These are phyloP conservation scores for Oscheius sp. DNA, from an alignment of 2,888 invertebrate genomes.

Conservation along the genomic window DNA sequence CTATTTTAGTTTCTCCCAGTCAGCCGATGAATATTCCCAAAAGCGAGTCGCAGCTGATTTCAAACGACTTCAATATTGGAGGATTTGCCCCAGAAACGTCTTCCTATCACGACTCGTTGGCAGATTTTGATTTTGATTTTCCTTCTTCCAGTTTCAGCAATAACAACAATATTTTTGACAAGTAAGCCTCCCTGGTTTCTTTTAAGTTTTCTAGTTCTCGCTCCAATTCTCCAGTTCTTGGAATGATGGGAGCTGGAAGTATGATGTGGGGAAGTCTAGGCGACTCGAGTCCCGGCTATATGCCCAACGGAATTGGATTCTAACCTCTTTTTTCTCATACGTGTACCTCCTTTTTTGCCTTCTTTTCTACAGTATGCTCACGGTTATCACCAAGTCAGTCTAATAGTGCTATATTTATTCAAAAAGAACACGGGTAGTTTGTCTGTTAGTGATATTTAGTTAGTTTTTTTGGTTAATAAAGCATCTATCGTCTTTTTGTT, in stretches of 20 bases:
- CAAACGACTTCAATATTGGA: not conserved
- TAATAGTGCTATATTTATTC: too few species aligned
- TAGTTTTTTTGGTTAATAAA: too few species aligned
- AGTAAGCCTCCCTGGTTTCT: not conserved
- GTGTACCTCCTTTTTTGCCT: too few species aligned
- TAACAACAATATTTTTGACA: slow-evolving; percentile 23
- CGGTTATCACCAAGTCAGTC: too few species aligned
- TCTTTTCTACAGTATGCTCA: too few species aligned
- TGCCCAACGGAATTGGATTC: slow-evolving; percentile 26
- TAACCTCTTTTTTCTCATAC: not conserved
- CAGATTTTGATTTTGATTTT: slow-evolving; percentile 15
- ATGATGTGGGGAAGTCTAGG: slow-evolving; percentile 30
- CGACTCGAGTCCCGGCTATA: slow-evolving; percentile 5
- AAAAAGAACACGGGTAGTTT: too few species aligned
- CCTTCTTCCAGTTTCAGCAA: not conserved
- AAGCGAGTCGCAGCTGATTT: slow-evolving; percentile 4
- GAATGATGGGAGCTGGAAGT: slow-evolving; percentile 31
- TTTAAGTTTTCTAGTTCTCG: slow-evolving; percentile 26
- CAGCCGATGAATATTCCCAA: not conserved
- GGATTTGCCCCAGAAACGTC: slow-evolving; percentile 3
- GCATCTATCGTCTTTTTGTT: too few species aligned
- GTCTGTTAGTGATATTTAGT: too few species aligned
- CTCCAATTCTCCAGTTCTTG: slow-evolving; percentile 32
- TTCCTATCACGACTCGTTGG: slow-evolving; percentile 2
- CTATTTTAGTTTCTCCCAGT: not conserved